A percentile compares a stretch with the other conserved stretches of the same genome.
phyloP scores from a whole-genome alignment of 2,113 vertebrate species.

The Notiomystis cincta region DNA sequence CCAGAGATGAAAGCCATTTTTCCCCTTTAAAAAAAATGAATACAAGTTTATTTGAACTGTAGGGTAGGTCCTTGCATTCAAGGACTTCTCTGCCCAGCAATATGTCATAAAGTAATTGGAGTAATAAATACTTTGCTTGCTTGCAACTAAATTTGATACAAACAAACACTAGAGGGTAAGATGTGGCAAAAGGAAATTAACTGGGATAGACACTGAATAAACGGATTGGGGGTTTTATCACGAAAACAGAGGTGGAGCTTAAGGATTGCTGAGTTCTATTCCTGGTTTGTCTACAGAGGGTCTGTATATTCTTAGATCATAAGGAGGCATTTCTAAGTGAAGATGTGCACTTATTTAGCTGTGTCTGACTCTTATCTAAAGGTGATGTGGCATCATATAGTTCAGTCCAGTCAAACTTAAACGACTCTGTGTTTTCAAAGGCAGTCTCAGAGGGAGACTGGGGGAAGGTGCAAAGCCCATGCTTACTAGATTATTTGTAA shows the following conservation, averaged over 20 bases:
- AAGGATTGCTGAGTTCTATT: not conserved
- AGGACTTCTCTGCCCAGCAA: not conserved
- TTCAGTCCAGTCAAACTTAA: not conserved
- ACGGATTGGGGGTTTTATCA: not conserved
- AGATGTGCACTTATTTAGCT: not conserved
- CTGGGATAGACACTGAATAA: not conserved
- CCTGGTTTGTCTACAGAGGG: not conserved
- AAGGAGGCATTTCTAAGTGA: not conserved
- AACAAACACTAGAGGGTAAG: not conserved
- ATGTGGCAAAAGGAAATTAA: not conserved
- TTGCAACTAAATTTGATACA: not conserved
- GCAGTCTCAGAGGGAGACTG: not conserved
- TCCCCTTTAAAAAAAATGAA: not conserved
- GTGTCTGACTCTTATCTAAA: not conserved
- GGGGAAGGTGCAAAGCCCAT: not conserved
- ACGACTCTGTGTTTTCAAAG: not conserved
- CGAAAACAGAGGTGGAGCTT: not conserved
- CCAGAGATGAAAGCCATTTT: constrained; percentile 11
- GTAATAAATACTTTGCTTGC: not conserved
- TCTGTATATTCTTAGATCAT: not conserved
- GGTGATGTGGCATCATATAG: not conserved
- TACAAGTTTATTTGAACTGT: not conserved
- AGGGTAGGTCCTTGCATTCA: not conserved
- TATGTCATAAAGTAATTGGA: not conserved
- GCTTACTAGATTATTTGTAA: not conserved